A percentile compares a stretch with the other conserved stretches of the same genome.
Conservation (phyloP, 1,140 invertebrate species). For the Eriosoma lanigerum region DNA sequence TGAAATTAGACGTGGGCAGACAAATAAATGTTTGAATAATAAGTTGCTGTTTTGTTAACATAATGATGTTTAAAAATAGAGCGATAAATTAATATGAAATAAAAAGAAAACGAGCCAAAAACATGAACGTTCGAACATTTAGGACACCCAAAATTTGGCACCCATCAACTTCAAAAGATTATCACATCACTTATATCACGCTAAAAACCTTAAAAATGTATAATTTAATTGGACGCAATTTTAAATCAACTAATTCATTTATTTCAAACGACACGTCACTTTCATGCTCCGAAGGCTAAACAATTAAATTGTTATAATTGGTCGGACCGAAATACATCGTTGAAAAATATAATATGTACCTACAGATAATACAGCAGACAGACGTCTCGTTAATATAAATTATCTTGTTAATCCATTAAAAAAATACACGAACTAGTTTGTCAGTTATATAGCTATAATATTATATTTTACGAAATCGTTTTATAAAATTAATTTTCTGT, state of each 20-base stretch:
- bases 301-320: slow-evolving; percentile 13
- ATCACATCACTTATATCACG: background rate
- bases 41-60: background rate
- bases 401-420: slow-evolving; percentile 1
- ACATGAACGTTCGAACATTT: background rate
- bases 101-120: slow-evolving; percentile 5
- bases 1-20: background rate
- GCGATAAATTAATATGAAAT: background rate
- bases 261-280: slow-evolving; percentile 20
- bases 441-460: too few relatives aligned
- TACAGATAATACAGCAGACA: too few relatives aligned
- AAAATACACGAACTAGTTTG: background rate
- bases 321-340: background rate
- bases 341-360: background rate
- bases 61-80: slow-evolving; percentile 1
- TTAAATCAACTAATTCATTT: slow-evolving; percentile 1
- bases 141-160: slow-evolving; percentile 8
- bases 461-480: background rate
- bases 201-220: background rate
- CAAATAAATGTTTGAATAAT: background rate
- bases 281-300: slow-evolving; percentile 7
- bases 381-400: background rate
- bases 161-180: slow-evolving; percentile 16
- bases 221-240: slow-evolving; percentile 16
- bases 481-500: background rate